These are phyloP conservation scores for Polypterus bichir DNA, from an alignment of 2,113 vertebrate genomes.

Conservation along the genomic window DNA sequence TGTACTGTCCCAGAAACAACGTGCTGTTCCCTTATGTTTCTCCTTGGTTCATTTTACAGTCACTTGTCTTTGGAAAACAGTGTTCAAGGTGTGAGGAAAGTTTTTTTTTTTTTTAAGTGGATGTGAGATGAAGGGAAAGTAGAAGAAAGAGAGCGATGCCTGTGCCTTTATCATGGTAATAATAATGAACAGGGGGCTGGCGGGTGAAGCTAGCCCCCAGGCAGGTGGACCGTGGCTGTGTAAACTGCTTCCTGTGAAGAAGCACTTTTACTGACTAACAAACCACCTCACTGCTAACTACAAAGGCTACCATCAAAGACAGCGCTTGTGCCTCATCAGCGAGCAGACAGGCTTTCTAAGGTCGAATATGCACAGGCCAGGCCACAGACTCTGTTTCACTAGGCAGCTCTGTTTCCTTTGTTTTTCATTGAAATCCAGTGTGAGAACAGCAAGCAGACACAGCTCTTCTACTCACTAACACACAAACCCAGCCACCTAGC, in stretches of 20 bases:
- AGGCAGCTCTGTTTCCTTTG: background rate
- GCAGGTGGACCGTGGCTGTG: background rate
- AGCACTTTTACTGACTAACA: background rate
- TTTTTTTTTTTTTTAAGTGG: background rate
- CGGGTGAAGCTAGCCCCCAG: background rate
- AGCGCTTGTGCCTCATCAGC: background rate
- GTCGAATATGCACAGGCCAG: background rate
- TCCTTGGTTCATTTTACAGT: background rate
- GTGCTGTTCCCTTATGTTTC: no score
- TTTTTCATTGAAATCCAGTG: background rate
- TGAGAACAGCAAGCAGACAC: no score
- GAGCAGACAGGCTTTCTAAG: background rate
- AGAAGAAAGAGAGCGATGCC: background rate
- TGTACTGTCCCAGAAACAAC: no score
- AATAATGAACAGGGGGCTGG: background rate
- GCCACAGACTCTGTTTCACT: background rate
- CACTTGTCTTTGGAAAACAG: background rate
- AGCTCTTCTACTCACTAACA: no score
- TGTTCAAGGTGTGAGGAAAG: background rate
- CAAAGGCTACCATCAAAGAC: background rate
- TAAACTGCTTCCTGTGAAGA: background rate
- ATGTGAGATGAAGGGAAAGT: background rate
- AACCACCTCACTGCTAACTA: background rate
- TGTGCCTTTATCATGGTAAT: background rate
- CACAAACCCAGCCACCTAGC: background rate